phyloP scores from a whole-genome alignment of 2,113 vertebrate genomes.

The Jacana jacana region DNA sequence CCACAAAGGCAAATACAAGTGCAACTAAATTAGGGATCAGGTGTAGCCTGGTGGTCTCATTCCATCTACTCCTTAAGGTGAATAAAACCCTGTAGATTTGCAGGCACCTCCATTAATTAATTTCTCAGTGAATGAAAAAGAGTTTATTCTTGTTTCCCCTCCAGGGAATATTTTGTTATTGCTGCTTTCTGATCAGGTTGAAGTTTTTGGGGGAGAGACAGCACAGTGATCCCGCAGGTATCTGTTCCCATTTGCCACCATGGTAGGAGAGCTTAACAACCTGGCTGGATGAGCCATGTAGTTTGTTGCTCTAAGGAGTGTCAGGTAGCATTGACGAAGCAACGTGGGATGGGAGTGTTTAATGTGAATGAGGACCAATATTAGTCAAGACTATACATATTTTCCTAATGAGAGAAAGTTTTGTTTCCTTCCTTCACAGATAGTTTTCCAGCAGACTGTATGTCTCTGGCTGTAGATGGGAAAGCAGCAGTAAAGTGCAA shows the following conservation, averaged over 20 bases:
- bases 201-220: neutral
- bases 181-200: neutral
- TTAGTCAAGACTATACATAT: neutral
- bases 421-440: neutral
- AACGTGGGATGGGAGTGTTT: fast-evolving
- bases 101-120: neutral
- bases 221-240: neutral
- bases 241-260: neutral
- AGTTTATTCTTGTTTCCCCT: neutral
- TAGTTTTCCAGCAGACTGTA: neutral
- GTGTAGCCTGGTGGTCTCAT: neutral
- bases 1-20: neutral
- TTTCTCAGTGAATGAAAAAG: neutral
- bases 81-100: neutral
- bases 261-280: neutral
- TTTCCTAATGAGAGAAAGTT: neutral
- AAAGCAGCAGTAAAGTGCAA: neutral
- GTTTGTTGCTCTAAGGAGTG: neutral
- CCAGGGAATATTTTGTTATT: neutral
- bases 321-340: fast-evolving
- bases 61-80: neutral
- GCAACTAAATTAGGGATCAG: neutral
- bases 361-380: neutral
- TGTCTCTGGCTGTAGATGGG: neutral
- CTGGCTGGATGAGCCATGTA: fast-evolving